Percentiles rank a stretch among this genome's conserved stretches.
phyloP scores from a whole-genome alignment of 2,113 vertebrate genomes.

The Spheniscus mendiculus region DNA sequence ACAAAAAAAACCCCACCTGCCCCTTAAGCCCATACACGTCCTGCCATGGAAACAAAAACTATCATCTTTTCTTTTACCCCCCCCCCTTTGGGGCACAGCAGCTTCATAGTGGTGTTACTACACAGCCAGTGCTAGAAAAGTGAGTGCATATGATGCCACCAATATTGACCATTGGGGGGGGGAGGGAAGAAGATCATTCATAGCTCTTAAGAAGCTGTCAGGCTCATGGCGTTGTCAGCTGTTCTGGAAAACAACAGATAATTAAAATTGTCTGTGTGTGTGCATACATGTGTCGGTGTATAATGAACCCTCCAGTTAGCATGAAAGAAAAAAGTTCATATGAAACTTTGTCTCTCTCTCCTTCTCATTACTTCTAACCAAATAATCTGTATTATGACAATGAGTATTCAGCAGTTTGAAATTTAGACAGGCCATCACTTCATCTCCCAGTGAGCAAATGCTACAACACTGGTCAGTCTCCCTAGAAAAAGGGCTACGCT shows the following conservation, averaged over 20 bases:
- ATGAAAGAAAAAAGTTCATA: rapidly evolving
- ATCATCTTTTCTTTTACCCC: neutral
- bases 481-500: neutral
- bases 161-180: rapidly evolving
- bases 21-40: neutral
- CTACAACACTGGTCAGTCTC: neutral
- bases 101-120: neutral
- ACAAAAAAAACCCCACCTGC: too few species aligned
- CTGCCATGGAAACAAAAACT: neutral
- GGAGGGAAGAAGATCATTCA: neutral
- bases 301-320: neutral
- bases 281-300: neutral
- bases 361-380: neutral
- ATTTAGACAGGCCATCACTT: neutral
- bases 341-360: neutral
- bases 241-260: neutral
- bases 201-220: neutral
- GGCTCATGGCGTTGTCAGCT: neutral
- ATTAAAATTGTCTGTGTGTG: neutral
- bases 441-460: neutral
- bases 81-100: neutral
- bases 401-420: neutral
- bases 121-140: neutral
- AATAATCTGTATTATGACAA: rapidly evolving
- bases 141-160: neutral